Base-by-base conservation (phyloP, 2,888 invertebrate species). In the Neocrepidodera transversa region DNA sequence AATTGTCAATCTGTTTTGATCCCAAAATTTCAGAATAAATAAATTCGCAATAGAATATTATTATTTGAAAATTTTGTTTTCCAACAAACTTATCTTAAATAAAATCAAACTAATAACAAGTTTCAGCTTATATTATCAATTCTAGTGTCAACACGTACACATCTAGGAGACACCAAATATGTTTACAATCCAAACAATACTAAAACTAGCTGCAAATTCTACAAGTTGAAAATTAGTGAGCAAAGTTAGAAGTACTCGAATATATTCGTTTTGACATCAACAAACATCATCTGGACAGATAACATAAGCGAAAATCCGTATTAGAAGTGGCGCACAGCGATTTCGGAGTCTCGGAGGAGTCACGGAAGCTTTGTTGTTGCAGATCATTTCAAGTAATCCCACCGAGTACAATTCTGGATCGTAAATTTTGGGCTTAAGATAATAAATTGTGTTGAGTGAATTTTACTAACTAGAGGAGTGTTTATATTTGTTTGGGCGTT, bases 241-340 rank as follows among this genome's bases (percentile, higher is more conserved):
- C 6, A 13, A n/a, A 32, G 32, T 32, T 32, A 32, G 32, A 32
- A 32, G 32, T 11, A 32, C 11, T n/a, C n/a, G 11, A 32, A 13
- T 32, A 32, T 32, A 38, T n/a, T n/a, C 35, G 30, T 13, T 35
- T 8, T 10, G 11, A 20, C 26, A 45, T 26, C 16, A 14, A 16
- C 26, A 45, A 45, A 45, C 45, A 28, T 45, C 28, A 45, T 28
- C 14, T 45, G 45, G 28, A 10, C 45, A 28, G 16, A 16, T 16
- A 18, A 45, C 45, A 45, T 26, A 20, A 48, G 48, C 48, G 48
- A 48, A 48, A 48, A 32, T 32, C 35, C 48, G 48, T 32, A 48
- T 35, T 11, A 48, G 48, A 48, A 45, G 16, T 11, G 17, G 18
- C 32, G 30, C 30, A 16, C 32, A 30, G 48, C 17, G 35, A 23